Percentiles rank a stretch among this genome's conserved stretches.
These are phyloP conservation scores for Cepaea hortensis DNA, from an alignment of 2,888 invertebrate species.

Conservation along the genomic window DNA sequence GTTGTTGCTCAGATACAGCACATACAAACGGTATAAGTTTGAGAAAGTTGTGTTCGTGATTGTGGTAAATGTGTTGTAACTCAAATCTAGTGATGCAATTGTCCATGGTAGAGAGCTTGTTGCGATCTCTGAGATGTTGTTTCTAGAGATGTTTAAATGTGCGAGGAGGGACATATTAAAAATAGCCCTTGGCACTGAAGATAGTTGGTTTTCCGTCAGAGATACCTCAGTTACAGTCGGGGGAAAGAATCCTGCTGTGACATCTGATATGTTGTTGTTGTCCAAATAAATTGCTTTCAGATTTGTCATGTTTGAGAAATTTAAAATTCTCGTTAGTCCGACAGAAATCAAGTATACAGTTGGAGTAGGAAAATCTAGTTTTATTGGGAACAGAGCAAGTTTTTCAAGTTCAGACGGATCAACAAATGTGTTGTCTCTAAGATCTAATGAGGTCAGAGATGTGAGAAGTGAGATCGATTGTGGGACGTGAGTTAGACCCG, in stretches of 20 bases:
- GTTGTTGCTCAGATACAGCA: neutral
- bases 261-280: neutral
- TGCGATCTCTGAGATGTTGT: neutral
- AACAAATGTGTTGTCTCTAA: neutral
- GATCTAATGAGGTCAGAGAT: neutral
- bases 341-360: neutral
- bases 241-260: neutral
- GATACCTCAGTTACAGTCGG: neutral
- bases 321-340: neutral
- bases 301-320: neutral
- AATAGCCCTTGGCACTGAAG: neutral
- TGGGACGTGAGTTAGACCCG: neutral
- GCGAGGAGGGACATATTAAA: neutral
- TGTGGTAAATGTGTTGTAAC: neutral
- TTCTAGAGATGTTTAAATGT: neutral
- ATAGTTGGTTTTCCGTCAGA: neutral
- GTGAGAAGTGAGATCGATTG: neutral
- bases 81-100: neutral
- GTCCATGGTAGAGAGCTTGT: neutral
- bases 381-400: too few relatives aligned
- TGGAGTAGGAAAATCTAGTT: too few relatives aligned
- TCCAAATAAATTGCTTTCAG: neutral
- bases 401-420: neutral
- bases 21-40: neutral
- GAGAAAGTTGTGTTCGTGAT: neutral